A percentile compares a stretch with the other conserved stretches of the same genome.
These are phyloP conservation scores for Tadarida brasiliensis DNA, from an alignment of 2,797 vertebrate genomes.

Conservation along the genomic window DNA sequence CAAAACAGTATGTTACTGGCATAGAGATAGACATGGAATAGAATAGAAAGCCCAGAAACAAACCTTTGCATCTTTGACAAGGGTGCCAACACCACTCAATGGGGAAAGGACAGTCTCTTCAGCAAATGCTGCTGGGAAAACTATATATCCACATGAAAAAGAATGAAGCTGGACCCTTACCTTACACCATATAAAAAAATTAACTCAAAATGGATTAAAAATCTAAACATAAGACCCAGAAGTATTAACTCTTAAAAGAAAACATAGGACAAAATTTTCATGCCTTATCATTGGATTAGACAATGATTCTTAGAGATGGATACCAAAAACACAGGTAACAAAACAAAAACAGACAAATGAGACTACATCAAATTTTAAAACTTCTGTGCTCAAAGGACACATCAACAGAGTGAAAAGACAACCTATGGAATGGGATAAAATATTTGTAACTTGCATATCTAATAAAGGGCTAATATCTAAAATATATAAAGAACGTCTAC, in stretches of 20 bases:
- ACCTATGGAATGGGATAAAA: background rate
- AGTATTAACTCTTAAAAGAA: background rate
- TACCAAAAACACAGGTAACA: background rate
- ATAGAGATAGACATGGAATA: no score
- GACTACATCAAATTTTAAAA: constrained; percentile 13
- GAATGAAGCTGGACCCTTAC: background rate
- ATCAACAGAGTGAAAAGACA: background rate
- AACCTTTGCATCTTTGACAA: background rate
- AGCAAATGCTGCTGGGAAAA: background rate
- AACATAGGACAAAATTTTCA: background rate
- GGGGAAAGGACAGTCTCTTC: background rate
- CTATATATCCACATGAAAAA: background rate
- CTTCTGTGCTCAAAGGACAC: background rate
- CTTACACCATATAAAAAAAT: background rate
- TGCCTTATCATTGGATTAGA: background rate
- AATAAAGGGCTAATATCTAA: background rate
- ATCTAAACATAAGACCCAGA: background rate
- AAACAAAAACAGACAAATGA: background rate
- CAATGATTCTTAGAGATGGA: background rate
- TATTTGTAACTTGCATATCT: background rate
- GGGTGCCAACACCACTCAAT: background rate
- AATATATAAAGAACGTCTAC: background rate
- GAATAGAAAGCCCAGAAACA: background rate
- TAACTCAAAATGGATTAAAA: background rate
- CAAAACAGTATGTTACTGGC: no score